Percentiles rank a stretch among this genome's conserved stretches.
Evolutionary conservation across 2,113 vertebrate species (phyloP).

Genomic region (Climacteris rufus): DNA sequence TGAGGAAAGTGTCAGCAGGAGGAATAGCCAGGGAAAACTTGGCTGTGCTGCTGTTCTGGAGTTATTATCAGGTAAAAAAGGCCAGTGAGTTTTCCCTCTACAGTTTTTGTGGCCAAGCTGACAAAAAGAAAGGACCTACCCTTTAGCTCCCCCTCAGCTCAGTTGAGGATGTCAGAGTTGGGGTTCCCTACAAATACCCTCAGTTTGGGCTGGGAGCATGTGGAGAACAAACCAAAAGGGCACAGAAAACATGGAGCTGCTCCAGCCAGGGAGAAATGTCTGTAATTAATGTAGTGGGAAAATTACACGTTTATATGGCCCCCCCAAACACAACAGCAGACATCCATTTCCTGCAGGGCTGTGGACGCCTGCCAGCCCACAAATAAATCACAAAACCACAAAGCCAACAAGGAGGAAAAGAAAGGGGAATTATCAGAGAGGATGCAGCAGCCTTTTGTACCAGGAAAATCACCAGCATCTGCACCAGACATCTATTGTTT

Average conservation of each 20-base stretch:
- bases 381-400: slow-evolving; percentile 34
- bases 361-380: not conserved
- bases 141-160: not conserved
- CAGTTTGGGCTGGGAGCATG: not conserved
- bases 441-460: slow-evolving; percentile 2
- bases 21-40: slow-evolving; percentile 5
- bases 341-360: slow-evolving; percentile 36
- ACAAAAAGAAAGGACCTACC: not conserved
- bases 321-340: slow-evolving; percentile 18
- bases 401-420: slow-evolving; percentile 1
- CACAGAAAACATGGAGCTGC: not conserved
- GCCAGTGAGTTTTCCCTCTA: not conserved
- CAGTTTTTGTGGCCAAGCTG: not conserved
- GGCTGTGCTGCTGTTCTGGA: not conserved
- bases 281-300: slow-evolving; percentile 21
- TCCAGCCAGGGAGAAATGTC: not conserved
- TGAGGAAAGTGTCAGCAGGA: not conserved
- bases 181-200: not conserved
- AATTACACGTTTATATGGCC: not conserved
- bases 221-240: not conserved
- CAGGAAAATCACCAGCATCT: not conserved
- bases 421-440: not conserved
- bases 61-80: not conserved
- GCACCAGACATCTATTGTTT: slow-evolving; percentile 23
- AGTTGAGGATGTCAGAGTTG: not conserved